Conservation (phyloP, 2,113 vertebrate genomes). For the Dipodomys merriami region DNA sequence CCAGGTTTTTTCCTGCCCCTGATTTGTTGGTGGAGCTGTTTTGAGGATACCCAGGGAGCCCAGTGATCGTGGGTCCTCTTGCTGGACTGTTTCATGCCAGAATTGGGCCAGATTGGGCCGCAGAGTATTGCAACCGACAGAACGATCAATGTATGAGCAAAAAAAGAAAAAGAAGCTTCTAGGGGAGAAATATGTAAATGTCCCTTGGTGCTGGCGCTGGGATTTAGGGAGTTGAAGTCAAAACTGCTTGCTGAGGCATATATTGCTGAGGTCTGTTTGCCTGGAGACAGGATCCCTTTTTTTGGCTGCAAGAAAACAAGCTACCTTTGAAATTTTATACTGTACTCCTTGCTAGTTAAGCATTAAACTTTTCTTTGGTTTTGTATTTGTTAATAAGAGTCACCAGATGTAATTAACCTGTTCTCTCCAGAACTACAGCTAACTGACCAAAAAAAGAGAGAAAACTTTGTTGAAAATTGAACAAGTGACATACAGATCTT, state of each 20-base stretch:
- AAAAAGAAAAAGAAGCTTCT: background rate
- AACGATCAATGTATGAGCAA: background rate
- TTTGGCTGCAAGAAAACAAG: background rate
- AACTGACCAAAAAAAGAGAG: background rate
- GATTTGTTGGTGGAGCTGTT: background rate
- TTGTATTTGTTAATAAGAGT: constrained; percentile 54
- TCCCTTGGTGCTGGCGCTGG: background rate
- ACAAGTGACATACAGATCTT: background rate
- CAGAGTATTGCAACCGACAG: background rate
- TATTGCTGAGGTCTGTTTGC: background rate
- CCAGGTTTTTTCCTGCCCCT: background rate
- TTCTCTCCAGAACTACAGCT: background rate
- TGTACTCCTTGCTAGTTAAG: constrained; percentile 33
- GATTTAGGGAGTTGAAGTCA: background rate
- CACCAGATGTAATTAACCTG: constrained; percentile 55
- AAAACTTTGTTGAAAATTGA: constrained; percentile 48
- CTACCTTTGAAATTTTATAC: background rate
- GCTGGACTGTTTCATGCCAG: background rate
- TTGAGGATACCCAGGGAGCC: background rate
- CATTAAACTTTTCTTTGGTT: constrained; percentile 45
- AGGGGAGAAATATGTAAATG: background rate
- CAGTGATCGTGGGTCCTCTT: background rate
- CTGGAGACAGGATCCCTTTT: background rate
- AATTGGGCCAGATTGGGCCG: background rate
- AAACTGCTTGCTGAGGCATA: background rate